phyloP scores from a whole-genome alignment of 2,797 vertebrate genomes.

The Geotrypetes seraphini region DNA sequence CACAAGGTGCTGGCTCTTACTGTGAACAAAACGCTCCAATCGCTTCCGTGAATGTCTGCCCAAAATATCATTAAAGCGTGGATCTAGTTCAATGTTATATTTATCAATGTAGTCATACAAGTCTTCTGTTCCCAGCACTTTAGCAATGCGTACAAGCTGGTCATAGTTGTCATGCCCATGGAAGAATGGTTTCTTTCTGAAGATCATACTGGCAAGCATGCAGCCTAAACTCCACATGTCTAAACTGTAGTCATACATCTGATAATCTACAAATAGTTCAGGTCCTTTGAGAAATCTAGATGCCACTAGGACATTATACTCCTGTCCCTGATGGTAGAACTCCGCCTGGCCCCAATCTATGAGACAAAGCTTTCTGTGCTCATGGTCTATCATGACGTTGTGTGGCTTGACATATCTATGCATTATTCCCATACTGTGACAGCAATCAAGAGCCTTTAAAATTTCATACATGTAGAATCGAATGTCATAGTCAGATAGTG shows the following conservation, averaged over 20 bases:
- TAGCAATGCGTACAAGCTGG: no score
- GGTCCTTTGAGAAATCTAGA: slow-evolving; percentile 54
- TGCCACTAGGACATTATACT: slow-evolving; percentile 53
- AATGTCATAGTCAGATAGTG: slow-evolving; percentile 49
- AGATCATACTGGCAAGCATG: slow-evolving; percentile 80
- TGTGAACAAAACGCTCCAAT: no score
- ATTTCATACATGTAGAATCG: slow-evolving; percentile 52
- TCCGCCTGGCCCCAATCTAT: slow-evolving; percentile 54
- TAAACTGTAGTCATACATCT: slow-evolving; percentile 80
- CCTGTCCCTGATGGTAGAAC: slow-evolving; percentile 53
- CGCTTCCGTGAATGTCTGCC: no score
- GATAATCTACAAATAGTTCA: slow-evolving; percentile 49
- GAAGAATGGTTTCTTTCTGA: slow-evolving; percentile 76
- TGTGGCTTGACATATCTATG: slow-evolving; percentile 59
- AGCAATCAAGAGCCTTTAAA: slow-evolving; percentile 49
- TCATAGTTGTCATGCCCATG: slow-evolving; percentile 80
- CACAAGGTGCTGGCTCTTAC: no score
- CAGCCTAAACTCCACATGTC: slow-evolving; percentile 82
- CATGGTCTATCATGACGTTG: slow-evolving; percentile 62
- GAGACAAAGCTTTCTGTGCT: slow-evolving; percentile 53
- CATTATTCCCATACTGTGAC: slow-evolving; percentile 62
- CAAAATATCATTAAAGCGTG: no score
- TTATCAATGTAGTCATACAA: no score
- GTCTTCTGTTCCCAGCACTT: no score
- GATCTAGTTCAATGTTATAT: no score